phyloP scores from a whole-genome alignment of 2,113 vertebrate genomes.

The Malurus elegans region DNA sequence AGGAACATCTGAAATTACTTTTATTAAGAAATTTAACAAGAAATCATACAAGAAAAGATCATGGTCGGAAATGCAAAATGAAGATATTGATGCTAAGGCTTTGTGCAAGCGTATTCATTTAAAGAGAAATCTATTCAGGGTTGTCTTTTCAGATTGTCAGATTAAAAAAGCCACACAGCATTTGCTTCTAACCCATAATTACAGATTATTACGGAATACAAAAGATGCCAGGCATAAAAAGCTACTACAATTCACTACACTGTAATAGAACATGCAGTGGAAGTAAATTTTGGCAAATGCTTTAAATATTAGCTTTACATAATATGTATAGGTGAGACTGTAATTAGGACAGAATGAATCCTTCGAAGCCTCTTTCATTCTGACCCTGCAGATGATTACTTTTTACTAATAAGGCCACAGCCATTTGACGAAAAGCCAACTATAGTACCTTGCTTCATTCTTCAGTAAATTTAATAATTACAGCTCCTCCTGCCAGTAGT shows the following conservation, averaged over 20 bases:
- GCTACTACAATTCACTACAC: slow-evolving; percentile 73
- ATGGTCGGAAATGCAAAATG: slow-evolving; percentile 68
- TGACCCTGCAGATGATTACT: slow-evolving; percentile 76
- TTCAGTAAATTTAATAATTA: slow-evolving; percentile 83
- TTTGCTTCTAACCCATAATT: slow-evolving; percentile 81
- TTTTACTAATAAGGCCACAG: slow-evolving; percentile 79
- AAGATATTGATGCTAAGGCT: slow-evolving; percentile 69
- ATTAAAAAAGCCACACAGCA: slow-evolving; percentile 79
- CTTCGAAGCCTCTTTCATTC: slow-evolving; percentile 75
- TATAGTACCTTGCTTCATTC: slow-evolving; percentile 77
- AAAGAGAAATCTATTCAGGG: slow-evolving; percentile 76
- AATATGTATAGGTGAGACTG: slow-evolving; percentile 80
- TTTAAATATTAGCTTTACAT: slow-evolving; percentile 83
- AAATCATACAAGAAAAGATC: slow-evolving; percentile 62
- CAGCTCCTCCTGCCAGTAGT: slow-evolving; percentile 77
- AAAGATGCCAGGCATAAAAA: slow-evolving; percentile 78
- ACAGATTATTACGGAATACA: slow-evolving; percentile 80
- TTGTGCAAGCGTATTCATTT: slow-evolving; percentile 73
- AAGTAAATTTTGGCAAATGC: slow-evolving; percentile 85
- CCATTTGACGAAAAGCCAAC: slow-evolving; percentile 80
- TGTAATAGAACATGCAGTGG: slow-evolving; percentile 76
- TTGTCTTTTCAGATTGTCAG: slow-evolving; percentile 80
- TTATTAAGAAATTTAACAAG: slow-evolving; percentile 68
- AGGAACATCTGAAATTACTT: slow-evolving; percentile 22
- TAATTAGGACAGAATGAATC: slow-evolving; percentile 81